Evolutionary conservation across 2,888 invertebrate species (phyloP), one percentile per base, ranked within the genome.

Genomic region (Phengaris arion): DNA sequence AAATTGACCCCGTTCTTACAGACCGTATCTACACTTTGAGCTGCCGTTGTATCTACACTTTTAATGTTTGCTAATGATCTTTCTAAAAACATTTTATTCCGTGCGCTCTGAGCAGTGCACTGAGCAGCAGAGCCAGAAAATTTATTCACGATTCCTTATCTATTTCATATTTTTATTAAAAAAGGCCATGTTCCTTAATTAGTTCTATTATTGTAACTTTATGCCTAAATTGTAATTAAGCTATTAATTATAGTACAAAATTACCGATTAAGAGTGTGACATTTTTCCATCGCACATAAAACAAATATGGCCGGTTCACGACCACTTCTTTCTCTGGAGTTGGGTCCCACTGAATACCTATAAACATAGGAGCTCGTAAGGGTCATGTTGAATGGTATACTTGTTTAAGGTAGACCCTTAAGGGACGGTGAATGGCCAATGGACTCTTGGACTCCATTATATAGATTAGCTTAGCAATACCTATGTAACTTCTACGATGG

Each of bases 301-400:
- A 93, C 69, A 90, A 79, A 78, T 93, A 92, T 0, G 93, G 93
- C 22, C 89, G 85, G 77, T 93, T 86, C 9, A 90, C 82, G 2
- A 87, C 76, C 35, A 89, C 59, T 76, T 87, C 84, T 72, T 85
- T 78, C n/a, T 90, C 86, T 4, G 93, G 90, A 6, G 83, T 72
- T 74, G 85, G 84, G 76, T 91, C 93, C 93, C 93, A 93, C 77
- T 92, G 89, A n/a, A 93, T 83, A 74, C 93, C 93, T 93, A 6
- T 51, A 12, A 48, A 48, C 1, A 8, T 48, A 48, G 3, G 48
- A 48, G 48, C 8, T 48, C 8, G 4, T 8, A 48, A 48, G 48
- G 1, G 35, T 35, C 22, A 22, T 22, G 22, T 22, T 22, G 22
- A 22, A 22, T 1, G 35, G 35, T 35, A 35, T 35, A 35, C 35